Evolutionary conservation across 2,797 vertebrate genomes (phyloP), one percentile per base, ranked within the genome.

Genomic region (Dryobates pubescens): DNA sequence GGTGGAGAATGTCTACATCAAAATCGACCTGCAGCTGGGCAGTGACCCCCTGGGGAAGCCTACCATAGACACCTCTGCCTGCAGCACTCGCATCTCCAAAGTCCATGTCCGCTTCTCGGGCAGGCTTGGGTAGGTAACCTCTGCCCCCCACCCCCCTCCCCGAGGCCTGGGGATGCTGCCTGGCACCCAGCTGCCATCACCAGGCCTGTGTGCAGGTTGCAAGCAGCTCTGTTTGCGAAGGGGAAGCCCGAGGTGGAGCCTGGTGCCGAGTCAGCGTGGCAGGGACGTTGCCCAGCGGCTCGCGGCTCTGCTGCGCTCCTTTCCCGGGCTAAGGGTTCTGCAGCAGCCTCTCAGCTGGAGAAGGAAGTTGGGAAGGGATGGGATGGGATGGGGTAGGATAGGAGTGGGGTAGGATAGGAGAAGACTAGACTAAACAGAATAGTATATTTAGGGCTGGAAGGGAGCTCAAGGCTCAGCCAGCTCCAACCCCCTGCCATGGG

Each of bases 31-130:
- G 59, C 41, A 23, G 22, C 27, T 98, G 94, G 96, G 97, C 90
- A 96, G 47, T 0, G 74, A 95, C 2, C 1, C 51, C 22, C 29
- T 68, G 0, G 97, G 97, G 36, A 96, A 93, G 30, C 97, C 97
- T 72, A 97, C 93, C 0, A 15, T 94, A 11, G 65, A 77, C 6
- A 53, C 82, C 26, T 88, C 95, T 0, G 34, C 12, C 32, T 98
- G 98, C 90, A 97, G 65, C 45, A 90, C 93, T 45, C 53, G 16
- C 61, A 96, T 98, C 85, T 56, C n/a, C 9, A 58, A 90, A 0
- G 77, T 98, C 64, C 86, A 45, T 0, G 32, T 96, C 9, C 89
- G 8, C 17, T 56, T 98, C 6, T 97, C 94, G 0, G 97, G 98
- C 88, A 75, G 6, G 15, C 5, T 96, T 4, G 77, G 80, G 98